Evolutionary conservation across 2,113 vertebrate species (phyloP).

Genomic region (Formicarius rufipectus): DNA sequence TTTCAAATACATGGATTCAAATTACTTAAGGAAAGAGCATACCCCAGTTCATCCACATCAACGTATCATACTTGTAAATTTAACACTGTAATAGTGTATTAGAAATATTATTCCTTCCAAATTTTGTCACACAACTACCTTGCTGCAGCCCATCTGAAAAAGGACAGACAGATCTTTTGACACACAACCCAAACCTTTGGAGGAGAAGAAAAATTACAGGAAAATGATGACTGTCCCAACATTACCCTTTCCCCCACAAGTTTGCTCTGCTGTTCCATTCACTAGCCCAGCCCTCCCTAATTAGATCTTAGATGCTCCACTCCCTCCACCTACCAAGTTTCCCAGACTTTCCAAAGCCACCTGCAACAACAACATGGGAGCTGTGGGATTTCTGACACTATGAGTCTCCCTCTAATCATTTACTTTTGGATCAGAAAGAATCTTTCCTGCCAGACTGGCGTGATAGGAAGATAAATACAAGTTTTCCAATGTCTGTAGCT

Average conservation of each 20-base stretch:
- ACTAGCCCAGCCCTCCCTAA: background rate
- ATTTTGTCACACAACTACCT: accelerated
- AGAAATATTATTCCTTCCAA: background rate
- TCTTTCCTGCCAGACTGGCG: background rate
- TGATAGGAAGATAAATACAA: slow-evolving; percentile 5
- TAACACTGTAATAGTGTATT: background rate
- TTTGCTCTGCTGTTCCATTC: background rate
- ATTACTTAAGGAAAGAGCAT: background rate
- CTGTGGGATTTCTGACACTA: slow-evolving; percentile 6
- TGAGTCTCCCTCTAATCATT: background rate
- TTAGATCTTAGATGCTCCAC: background rate
- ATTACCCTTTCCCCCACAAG: background rate
- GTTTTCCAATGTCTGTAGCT: slow-evolving; percentile 10
- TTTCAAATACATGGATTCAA: background rate
- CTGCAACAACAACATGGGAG: slow-evolving; percentile 28
- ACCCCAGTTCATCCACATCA: background rate
- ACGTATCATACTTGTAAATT: background rate
- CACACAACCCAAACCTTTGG: background rate
- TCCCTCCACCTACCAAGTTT: slow-evolving; percentile 18
- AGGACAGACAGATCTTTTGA: background rate
- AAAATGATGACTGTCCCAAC: background rate
- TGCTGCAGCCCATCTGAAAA: background rate
- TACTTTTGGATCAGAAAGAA: slow-evolving; percentile 13
- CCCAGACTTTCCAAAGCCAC: slow-evolving; percentile 32
- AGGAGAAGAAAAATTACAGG: background rate